Conservation (phyloP, 2,113 vertebrate species). For the Penelope pileata region DNA sequence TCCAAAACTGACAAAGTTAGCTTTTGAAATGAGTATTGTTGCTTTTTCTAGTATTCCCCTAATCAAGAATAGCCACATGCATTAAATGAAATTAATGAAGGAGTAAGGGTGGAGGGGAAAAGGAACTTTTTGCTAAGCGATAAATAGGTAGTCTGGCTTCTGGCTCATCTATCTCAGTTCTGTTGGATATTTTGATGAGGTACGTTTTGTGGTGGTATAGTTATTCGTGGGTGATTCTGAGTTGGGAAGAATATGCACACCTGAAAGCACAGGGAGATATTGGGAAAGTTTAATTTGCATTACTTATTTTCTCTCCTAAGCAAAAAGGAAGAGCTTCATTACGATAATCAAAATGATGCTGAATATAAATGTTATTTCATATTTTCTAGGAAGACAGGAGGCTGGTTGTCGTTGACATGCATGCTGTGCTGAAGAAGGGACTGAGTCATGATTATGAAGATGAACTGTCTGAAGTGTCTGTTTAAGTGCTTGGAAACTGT, state of each 20-base stretch:
- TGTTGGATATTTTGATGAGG: not conserved
- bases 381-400: not conserved
- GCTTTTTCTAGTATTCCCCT: not conserved
- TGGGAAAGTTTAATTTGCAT: not conserved
- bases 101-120: not conserved
- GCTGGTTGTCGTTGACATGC: not conserved
- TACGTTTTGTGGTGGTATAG: not conserved
- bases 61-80: not conserved
- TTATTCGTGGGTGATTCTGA: not conserved
- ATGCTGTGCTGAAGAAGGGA: not conserved
- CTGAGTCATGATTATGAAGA: not conserved
- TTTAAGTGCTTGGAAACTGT: not conserved
- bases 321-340: not conserved
- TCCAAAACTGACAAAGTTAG: not conserved
- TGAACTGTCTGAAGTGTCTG: not conserved
- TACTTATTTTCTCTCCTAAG: not conserved
- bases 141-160: not conserved
- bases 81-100: not conserved
- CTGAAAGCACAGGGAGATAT: not conserved
- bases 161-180: not conserved
- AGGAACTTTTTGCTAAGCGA: not conserved
- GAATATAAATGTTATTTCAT: not conserved
- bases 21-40: not conserved
- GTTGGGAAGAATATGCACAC: not conserved
- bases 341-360: not conserved